Evolutionary conservation across 2,888 invertebrate species (phyloP).

Genomic region (Cantharis rustica): DNA sequence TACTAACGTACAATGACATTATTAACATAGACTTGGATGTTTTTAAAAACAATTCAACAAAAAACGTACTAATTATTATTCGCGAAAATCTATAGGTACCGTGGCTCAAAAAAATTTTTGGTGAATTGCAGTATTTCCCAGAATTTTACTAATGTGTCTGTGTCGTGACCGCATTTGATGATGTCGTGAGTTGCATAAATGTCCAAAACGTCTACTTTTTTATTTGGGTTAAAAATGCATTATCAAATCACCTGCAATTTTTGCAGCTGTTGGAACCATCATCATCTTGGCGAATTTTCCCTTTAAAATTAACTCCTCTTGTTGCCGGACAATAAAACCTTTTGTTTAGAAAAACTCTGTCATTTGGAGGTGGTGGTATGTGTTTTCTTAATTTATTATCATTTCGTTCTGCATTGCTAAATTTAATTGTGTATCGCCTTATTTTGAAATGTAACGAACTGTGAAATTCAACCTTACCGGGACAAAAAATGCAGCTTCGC

Average conservation of each 20-base stretch:
- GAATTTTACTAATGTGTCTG: constrained; percentile 24
- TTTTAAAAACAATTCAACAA: not conserved
- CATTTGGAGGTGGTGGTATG: not conserved
- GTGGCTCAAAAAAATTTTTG: not conserved
- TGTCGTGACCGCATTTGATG: constrained; percentile 21
- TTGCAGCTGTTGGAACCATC: not conserved
- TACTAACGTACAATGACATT: constrained; percentile 4
- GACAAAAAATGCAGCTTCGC: constrained; percentile 19
- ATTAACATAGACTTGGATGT: constrained; percentile 1
- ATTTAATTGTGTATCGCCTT: not conserved
- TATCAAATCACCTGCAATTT: not conserved
- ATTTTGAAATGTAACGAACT: not conserved
- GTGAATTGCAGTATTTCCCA: constrained; percentile 1
- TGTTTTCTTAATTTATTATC: constrained; percentile 1
- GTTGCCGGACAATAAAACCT: not conserved
- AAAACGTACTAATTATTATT: not conserved
- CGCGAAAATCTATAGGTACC: not conserved
- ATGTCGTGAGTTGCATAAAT: constrained; percentile 10
- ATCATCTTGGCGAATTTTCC: not conserved
- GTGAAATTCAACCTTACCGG: constrained; percentile 8
- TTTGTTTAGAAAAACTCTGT: not conserved
- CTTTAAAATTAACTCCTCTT: not conserved
- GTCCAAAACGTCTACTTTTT: constrained; percentile 11
- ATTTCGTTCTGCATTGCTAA: constrained; percentile 1
- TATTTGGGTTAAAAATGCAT: constrained; percentile 14